Conservation (phyloP, 2,888 invertebrate genomes). For the Chrysomela aeneicollis region DNA sequence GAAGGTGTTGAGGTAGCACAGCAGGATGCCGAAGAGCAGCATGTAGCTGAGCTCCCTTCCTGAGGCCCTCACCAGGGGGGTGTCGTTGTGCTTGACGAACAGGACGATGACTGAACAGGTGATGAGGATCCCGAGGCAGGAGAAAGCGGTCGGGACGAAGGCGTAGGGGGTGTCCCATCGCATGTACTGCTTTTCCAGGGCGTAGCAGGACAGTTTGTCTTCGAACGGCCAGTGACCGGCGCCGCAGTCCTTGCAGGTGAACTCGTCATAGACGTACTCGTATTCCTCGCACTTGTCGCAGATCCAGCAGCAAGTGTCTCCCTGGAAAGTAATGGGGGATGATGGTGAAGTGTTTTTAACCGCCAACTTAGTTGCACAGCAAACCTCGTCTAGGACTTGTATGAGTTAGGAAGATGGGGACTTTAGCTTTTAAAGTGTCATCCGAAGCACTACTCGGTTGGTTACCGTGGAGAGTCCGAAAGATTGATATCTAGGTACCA, state of each 20-base stretch:
- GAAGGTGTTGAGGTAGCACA: slow-evolving; percentile 72
- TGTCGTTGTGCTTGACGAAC: slow-evolving; percentile 71
- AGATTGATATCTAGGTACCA: no score
- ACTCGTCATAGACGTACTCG: slow-evolving; percentile 72
- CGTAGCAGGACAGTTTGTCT: slow-evolving; percentile 69
- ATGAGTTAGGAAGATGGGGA: no score
- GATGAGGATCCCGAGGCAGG: slow-evolving; percentile 68
- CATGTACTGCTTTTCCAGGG: slow-evolving; percentile 70
- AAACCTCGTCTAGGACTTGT: no score
- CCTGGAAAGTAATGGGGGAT: slow-evolving; percentile 59
- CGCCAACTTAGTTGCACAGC: no score
- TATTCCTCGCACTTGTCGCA: slow-evolving; percentile 76
- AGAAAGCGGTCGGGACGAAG: slow-evolving; percentile 69
- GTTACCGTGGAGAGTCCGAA: no score
- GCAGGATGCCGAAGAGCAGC: slow-evolving; percentile 68
- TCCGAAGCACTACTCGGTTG: no score
- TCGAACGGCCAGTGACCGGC: slow-evolving; percentile 70
- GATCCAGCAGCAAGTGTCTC: slow-evolving; percentile 80
- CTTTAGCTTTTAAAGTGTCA: no score
- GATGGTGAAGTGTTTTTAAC: no score
- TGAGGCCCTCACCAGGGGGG: slow-evolving; percentile 70
- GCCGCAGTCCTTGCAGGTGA: slow-evolving; percentile 71
- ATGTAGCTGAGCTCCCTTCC: slow-evolving; percentile 72
- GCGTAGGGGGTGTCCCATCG: slow-evolving; percentile 72
- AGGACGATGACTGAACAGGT: slow-evolving; percentile 69